Evolutionary conservation across 2,888 invertebrate species (phyloP).

Genomic region (Apotomis capreana): DNA sequence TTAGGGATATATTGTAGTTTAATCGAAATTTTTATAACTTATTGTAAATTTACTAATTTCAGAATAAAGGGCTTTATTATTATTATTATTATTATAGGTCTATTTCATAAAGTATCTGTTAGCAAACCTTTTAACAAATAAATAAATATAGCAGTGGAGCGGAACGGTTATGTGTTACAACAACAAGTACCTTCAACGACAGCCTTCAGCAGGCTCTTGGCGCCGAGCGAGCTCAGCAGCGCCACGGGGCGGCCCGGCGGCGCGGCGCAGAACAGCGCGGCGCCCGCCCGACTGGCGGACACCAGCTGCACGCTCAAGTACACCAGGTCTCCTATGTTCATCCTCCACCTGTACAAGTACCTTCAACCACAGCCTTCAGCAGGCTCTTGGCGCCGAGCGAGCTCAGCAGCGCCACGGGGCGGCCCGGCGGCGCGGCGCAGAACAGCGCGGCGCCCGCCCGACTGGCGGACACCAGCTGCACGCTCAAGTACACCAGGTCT

Average conservation of each 20-base stretch:
- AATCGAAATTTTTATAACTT: too few species aligned
- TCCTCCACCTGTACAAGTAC: too few species aligned
- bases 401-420: constrained; percentile 62
- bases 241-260: constrained; percentile 62
- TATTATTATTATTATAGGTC: too few species aligned
- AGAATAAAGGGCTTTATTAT: too few species aligned
- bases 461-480: constrained; percentile 56
- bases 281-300: constrained; percentile 50
- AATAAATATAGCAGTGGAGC: too few species aligned
- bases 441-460: constrained; percentile 55
- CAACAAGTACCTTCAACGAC: constrained; percentile 55
- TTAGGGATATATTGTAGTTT: too few species aligned
- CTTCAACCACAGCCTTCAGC: constrained; percentile 56
- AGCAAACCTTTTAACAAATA: too few species aligned
- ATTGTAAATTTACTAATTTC: too few species aligned
- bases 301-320: constrained; percentile 64
- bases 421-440: constrained; percentile 59
- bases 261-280: constrained; percentile 57
- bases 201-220: constrained; percentile 53
- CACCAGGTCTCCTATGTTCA: constrained; percentile 61
- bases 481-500: constrained; percentile 63
- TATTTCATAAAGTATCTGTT: too few species aligned
- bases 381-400: constrained; percentile 49
- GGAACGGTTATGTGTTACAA: too few species aligned
- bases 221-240: constrained; percentile 54